Conservation (phyloP, 2,888 invertebrate species). For the Eristalinus aeneus region DNA sequence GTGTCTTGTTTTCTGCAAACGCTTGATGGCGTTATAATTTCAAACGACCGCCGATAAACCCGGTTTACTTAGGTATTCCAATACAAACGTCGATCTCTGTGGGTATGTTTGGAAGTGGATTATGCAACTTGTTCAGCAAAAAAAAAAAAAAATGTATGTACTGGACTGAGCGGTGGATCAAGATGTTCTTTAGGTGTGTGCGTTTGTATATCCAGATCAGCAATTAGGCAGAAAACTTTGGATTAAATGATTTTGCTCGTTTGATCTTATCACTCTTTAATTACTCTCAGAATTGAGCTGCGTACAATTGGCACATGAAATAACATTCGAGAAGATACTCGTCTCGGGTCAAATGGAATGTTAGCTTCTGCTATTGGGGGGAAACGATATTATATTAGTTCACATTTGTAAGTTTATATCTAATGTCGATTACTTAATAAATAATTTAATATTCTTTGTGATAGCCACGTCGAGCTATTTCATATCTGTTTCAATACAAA, state of each 20-base stretch:
- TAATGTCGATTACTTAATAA: neutral
- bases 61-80: neutral
- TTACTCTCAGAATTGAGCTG: neutral
- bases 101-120: neutral
- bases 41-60: neutral
- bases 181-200: neutral
- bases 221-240: neutral
- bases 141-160: neutral
- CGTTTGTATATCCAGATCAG: neutral
- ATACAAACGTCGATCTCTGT: neutral
- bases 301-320: neutral
- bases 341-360: neutral
- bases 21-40: neutral
- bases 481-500: constrained; percentile 1
- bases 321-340: neutral
- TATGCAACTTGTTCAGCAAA: neutral
- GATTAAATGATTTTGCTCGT: neutral
- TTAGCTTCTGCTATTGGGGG: neutral
- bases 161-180: neutral
- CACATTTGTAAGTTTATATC: neutral
- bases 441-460: neutral
- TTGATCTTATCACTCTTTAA: neutral
- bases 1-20: neutral
- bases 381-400: neutral
- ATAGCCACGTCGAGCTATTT: neutral